Evolutionary conservation across 2,113 vertebrate species (phyloP).

Genomic region (Percopsis transmontana): DNA sequence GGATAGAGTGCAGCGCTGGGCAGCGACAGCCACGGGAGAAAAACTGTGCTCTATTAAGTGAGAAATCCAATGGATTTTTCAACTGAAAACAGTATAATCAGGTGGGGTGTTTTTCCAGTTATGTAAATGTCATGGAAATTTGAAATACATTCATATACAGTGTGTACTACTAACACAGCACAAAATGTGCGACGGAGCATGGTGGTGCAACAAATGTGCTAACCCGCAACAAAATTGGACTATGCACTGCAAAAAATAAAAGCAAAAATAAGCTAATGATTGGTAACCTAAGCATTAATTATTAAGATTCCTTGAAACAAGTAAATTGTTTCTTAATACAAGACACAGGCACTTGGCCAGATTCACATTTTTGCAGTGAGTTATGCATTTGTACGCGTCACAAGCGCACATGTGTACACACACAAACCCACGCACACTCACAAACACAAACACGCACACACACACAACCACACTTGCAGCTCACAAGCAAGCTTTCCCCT

Average conservation of each 20-base stretch:
- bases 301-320: too few relatives aligned
- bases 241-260: not conserved
- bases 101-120: slow-evolving; percentile 11
- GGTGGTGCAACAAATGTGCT: not conserved
- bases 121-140: slow-evolving; percentile 8
- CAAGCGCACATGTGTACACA: not conserved
- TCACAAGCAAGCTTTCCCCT: slow-evolving; percentile 52
- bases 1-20: slow-evolving; percentile 3
- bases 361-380: not conserved
- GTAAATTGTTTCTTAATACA: too few relatives aligned
- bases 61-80: slow-evolving; percentile 15
- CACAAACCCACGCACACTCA: slow-evolving; percentile 16
- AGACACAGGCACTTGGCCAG: not conserved
- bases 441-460: slow-evolving; percentile 15
- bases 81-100: slow-evolving; percentile 11
- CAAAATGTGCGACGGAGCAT: not conserved
- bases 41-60: not conserved
- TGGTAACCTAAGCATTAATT: too few relatives aligned
- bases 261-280: too few relatives aligned
- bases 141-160: slow-evolving; percentile 8
- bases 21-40: not conserved
- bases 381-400: not conserved
- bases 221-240: not conserved
- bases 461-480: slow-evolving; percentile 16
- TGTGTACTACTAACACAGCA: not conserved